Evolutionary conservation across 2,797 vertebrate genomes (phyloP).

Genomic region (Eulemur coronatus): DNA sequence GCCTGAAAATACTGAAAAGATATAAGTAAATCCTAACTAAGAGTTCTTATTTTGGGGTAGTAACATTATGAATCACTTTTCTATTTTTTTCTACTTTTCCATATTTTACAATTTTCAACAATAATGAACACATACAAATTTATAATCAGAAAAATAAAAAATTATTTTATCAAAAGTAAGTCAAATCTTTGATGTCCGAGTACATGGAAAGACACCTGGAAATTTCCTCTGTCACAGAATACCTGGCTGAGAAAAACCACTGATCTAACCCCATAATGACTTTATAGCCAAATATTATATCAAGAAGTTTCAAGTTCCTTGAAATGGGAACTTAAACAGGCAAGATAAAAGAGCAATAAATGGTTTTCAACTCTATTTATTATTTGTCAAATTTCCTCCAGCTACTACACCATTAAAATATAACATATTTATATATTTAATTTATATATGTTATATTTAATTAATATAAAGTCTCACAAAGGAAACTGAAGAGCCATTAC

Average conservation of each 20-base stretch:
- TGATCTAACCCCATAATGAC: neutral
- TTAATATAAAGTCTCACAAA: neutral
- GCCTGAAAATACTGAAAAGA: neutral
- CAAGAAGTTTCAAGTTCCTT: neutral
- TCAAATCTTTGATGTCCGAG: neutral
- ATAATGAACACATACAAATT: conserved; percentile 9
- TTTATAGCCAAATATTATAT: neutral
- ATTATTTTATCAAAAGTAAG: conserved; percentile 36
- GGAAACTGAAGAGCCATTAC: neutral
- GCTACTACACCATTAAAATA: neutral
- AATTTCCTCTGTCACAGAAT: neutral
- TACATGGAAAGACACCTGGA: neutral
- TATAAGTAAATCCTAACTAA: neutral
- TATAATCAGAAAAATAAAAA: neutral
- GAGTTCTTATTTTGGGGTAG: neutral
- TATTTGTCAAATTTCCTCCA: neutral
- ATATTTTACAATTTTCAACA: neutral
- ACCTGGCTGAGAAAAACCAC: neutral
- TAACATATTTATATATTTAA: no score
- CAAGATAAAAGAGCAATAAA: neutral
- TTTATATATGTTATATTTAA: no score
- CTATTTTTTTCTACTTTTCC: neutral
- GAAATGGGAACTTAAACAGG: neutral
- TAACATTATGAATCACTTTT: neutral
- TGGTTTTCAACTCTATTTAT: conserved; percentile 5